A percentile compares a stretch with the other conserved stretches of the same genome.
These are phyloP conservation scores for Clinocottus analis DNA, from an alignment of 2,113 vertebrate species.

Conservation along the genomic window DNA sequence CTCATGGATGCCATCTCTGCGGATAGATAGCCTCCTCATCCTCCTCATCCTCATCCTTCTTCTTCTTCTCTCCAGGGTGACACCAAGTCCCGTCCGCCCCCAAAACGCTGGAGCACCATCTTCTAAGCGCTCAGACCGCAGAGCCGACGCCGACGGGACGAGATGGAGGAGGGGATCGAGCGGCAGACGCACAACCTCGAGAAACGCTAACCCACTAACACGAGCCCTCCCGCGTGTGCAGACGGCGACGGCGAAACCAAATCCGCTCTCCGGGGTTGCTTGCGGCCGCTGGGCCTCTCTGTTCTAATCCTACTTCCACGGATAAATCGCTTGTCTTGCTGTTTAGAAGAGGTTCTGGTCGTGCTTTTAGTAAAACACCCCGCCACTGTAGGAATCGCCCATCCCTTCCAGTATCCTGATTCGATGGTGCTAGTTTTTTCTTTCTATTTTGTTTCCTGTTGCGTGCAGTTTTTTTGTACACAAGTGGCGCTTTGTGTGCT, in stretches of 20 bases:
- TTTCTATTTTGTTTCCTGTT: conserved; percentile 39
- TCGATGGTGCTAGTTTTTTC: conserved; percentile 55
- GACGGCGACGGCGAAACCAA: conserved; percentile 47
- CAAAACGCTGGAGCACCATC: conserved; percentile 88
- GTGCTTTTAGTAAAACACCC: conserved; percentile 40
- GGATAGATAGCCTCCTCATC: background rate
- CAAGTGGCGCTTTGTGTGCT: conserved; percentile 29
- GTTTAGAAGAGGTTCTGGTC: conserved; percentile 28
- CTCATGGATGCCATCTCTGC: background rate
- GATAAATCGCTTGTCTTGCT: conserved; percentile 22
- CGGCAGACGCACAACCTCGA: conserved; percentile 69
- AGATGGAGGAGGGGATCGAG: conserved; percentile 37
- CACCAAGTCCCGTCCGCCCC: conserved; percentile 81
- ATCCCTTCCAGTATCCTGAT: conserved; percentile 18
- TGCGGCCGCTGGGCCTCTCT: background rate
- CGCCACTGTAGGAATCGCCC: conserved; percentile 33
- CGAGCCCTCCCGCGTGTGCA: conserved; percentile 42
- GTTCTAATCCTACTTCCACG: conserved; percentile 35
- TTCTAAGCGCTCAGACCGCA: conserved; percentile 76
- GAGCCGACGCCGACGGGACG: conserved; percentile 49
- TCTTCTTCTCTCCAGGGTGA: conserved; percentile 75
- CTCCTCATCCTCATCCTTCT: background rate
- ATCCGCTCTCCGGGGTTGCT: conserved; percentile 27
- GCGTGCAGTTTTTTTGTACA: conserved; percentile 44
- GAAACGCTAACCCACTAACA: conserved; percentile 81